Evolutionary conservation across 2,797 vertebrate genomes (phyloP).

Genomic region (Anguilla pacifica): DNA sequence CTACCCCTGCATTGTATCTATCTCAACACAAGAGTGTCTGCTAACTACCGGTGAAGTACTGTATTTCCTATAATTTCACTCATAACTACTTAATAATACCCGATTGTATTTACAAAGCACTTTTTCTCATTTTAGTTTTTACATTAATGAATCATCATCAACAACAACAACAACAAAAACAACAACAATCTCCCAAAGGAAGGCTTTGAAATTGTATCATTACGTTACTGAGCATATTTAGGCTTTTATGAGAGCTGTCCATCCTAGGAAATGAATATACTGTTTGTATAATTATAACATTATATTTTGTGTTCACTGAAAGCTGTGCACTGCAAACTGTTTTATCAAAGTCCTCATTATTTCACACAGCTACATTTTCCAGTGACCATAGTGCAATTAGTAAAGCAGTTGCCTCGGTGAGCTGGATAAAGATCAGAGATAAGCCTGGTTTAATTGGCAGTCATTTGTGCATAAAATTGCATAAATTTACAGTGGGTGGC

Average conservation of each 20-base stretch:
- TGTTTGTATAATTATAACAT: neutral
- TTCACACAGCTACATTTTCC: neutral
- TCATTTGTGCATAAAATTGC: neutral
- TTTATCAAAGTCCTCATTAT: neutral
- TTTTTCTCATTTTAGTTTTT: neutral
- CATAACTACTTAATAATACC: neutral
- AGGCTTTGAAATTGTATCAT: neutral
- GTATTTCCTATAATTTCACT: slow-evolving; percentile 7
- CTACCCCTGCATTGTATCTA: neutral
- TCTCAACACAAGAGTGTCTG: neutral
- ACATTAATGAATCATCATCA: too few species aligned
- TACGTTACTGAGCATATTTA: neutral
- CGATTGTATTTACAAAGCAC: neutral
- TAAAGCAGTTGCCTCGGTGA: neutral
- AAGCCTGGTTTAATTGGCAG: neutral
- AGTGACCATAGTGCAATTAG: neutral
- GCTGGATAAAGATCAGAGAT: neutral
- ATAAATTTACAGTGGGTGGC: neutral
- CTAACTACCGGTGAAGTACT: neutral
- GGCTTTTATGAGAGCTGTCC: neutral
- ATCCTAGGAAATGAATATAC: neutral
- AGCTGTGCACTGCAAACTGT: neutral
- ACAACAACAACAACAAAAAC: too few species aligned
- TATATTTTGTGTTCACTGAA: neutral
- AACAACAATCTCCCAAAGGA: neutral